Percentiles rank a stretch among this genome's conserved stretches.
Conservation (phyloP, 2,888 invertebrate genomes). For the Saturnia japonica region DNA sequence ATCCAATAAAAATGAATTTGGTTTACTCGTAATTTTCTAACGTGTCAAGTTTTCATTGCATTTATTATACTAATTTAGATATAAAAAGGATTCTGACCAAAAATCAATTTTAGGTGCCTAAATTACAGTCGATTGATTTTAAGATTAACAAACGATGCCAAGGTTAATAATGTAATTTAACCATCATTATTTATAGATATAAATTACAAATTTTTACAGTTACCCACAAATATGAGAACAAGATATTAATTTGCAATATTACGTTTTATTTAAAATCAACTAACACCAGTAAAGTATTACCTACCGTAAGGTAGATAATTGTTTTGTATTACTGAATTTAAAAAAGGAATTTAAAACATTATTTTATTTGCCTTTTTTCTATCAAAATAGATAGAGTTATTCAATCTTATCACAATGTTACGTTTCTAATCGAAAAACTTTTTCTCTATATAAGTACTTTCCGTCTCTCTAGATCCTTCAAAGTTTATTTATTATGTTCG, state of each 20-base stretch:
- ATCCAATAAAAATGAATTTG: neutral
- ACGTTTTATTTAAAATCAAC: neutral
- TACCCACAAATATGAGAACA: neutral
- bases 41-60: no score
- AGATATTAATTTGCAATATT: neutral
- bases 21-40: neutral
- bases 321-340: neutral
- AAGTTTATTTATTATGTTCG: conserved; percentile 15
- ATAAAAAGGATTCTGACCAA: neutral
- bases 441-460: conserved; percentile 26
- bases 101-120: neutral
- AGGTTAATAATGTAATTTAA: neutral
- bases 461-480: conserved; percentile 23
- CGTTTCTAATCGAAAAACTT: conserved; percentile 38
- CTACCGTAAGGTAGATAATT: no score
- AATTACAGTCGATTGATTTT: neutral
- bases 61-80: no score
- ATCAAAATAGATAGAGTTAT: conserved; percentile 30
- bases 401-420: conserved; percentile 32
- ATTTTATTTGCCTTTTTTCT: neutral
- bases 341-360: neutral
- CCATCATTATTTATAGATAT: neutral
- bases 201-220: neutral
- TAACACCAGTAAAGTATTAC: neutral
- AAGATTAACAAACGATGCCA: neutral